phyloP scores from a whole-genome alignment of 2,797 vertebrate genomes.

The Cryptoblepharus egeriae region DNA sequence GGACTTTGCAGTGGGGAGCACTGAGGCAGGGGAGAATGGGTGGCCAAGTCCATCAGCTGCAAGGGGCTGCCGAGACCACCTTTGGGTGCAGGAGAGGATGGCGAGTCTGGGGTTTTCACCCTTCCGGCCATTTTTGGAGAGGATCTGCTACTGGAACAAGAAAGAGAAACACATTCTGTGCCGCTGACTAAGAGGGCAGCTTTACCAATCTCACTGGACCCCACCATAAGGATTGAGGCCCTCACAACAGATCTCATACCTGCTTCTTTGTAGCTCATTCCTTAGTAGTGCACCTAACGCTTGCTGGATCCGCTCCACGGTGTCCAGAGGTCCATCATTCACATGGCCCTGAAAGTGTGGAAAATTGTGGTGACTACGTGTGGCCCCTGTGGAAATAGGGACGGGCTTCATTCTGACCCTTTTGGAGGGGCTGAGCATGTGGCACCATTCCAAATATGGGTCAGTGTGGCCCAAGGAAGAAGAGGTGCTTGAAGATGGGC shows the following conservation, averaged over 20 bases:
- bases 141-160: constrained; percentile 51
- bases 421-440: background rate
- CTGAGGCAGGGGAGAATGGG: background rate
- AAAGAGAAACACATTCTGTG: constrained; percentile 17
- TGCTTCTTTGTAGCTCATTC: constrained; percentile 50
- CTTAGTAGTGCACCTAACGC: constrained; percentile 25
- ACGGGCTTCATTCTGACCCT: background rate
- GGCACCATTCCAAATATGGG: background rate
- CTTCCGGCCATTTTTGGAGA: background rate
- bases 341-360: constrained; percentile 51
- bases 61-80: constrained; percentile 10
- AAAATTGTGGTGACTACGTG: no score
- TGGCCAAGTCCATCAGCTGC: constrained; percentile 27
- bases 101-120: fast-evolving
- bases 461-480: no score
- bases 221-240: no score
- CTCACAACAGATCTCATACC: constrained; percentile 67
- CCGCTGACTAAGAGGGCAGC: no score
- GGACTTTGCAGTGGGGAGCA: background rate
- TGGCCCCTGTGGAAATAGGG: no score
- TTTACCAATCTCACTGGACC: no score
- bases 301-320: constrained; percentile 49
- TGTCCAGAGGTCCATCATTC: background rate
- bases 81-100: fast-evolving
- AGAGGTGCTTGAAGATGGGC: no score